Conservation (phyloP, 2,888 invertebrate genomes). For the Drosophila sordidula region DNA sequence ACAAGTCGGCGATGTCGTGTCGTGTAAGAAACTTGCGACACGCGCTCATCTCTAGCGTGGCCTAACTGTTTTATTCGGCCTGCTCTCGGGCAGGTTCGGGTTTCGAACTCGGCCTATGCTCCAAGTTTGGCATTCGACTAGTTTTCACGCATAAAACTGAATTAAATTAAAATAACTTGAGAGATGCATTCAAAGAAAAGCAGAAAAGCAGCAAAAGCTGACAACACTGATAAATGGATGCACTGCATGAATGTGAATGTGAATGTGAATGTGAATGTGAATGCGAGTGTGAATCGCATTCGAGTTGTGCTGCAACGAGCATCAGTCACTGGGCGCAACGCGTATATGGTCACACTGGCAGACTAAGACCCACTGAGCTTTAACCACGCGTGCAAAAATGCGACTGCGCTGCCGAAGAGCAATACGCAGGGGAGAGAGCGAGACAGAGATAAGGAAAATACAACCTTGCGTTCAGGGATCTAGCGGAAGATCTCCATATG, state of each 20-base stretch:
- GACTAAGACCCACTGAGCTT: constrained; percentile 45
- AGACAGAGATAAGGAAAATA: not conserved
- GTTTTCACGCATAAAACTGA: constrained; percentile 74
- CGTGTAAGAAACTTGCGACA: no score
- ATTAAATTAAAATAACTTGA: constrained; percentile 65
- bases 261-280: constrained; percentile 19
- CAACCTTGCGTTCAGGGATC: constrained; percentile 3
- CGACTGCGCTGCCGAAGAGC: constrained; percentile 2
- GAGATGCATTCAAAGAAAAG: constrained; percentile 48
- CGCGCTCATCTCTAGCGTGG: not conserved
- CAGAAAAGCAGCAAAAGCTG: constrained; percentile 11
- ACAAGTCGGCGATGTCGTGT: no score
- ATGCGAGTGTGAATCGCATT: constrained; percentile 13
- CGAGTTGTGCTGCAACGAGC: constrained; percentile 15
- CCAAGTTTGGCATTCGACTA: constrained; percentile 67
- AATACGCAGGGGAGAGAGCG: not conserved
- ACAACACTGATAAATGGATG: constrained; percentile 32
- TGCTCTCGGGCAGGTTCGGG: constrained; percentile 19
- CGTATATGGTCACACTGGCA: constrained; percentile 49
- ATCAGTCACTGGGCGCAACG: constrained; percentile 21
- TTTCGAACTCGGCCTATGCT: constrained; percentile 11
- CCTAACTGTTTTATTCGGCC: constrained; percentile 55
- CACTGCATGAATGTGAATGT: constrained; percentile 13
- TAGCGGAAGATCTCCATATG: not conserved
- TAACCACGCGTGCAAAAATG: constrained; percentile 43